Evolutionary conservation across 1,140 invertebrate species (phyloP).

Genomic region (Aphelenchoides besseyi): DNA sequence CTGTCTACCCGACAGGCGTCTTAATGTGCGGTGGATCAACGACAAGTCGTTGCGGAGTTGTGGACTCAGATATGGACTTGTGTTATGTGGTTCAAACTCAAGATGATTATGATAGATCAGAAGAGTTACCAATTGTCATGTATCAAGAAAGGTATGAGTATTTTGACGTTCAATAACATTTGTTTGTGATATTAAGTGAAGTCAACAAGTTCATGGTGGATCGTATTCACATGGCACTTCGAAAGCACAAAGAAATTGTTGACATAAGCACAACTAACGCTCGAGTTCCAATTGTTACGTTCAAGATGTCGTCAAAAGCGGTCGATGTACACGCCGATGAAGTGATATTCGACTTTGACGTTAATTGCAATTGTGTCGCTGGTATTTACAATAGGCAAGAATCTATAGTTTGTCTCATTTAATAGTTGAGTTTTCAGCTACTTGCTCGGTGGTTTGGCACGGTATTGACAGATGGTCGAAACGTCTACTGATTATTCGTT

Average conservation of each 20-base stretch:
- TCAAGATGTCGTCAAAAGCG: background rate
- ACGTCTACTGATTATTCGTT: constrained; percentile 25
- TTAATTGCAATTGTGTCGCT: constrained; percentile 49
- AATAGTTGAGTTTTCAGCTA: constrained; percentile 2
- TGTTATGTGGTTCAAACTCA: constrained; percentile 17
- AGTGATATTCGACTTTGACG: constrained; percentile 37
- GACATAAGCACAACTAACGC: background rate
- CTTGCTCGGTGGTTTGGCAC: constrained; percentile 17
- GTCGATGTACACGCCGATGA: background rate
- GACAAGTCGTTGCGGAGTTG: background rate
- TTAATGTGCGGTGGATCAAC: constrained; percentile 18
- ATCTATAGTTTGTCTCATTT: background rate
- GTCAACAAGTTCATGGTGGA: background rate
- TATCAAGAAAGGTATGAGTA: constrained; percentile 1
- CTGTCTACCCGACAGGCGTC: constrained; percentile 5
- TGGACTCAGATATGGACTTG: constrained; percentile 15
- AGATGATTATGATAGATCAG: background rate
- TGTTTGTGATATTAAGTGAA: background rate
- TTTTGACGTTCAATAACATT: background rate
- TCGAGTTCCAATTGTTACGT: background rate
- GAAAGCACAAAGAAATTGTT: background rate
- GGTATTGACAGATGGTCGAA: background rate
- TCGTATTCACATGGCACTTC: background rate
- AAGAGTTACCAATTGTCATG: constrained; percentile 13
- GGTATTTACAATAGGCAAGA: constrained; percentile 43